Conservation (phyloP, 1,140 invertebrate genomes). For the Habropoda laboriosa region DNA sequence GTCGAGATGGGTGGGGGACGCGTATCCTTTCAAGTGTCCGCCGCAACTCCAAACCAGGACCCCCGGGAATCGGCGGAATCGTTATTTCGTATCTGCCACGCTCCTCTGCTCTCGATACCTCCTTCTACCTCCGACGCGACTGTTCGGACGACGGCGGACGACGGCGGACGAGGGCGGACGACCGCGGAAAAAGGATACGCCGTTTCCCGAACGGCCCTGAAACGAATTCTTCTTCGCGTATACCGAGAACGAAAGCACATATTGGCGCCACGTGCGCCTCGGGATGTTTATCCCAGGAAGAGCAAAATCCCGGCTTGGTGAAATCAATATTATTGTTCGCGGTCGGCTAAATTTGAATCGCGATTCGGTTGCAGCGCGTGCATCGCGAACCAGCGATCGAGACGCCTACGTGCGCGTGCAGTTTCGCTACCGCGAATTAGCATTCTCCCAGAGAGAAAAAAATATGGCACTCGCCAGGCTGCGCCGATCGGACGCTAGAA, state of each 20-base stretch:
- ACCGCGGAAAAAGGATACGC: not conserved
- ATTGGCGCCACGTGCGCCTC: constrained; percentile 77
- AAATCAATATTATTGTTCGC: constrained; percentile 81
- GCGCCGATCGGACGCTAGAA: not conserved
- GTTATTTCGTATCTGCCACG: constrained; percentile 66
- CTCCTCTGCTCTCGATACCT: constrained; percentile 20
- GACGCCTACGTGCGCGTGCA: not conserved
- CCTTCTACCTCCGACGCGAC: not conserved
- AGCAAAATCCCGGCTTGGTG: constrained; percentile 75
- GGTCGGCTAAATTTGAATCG: constrained; percentile 75
- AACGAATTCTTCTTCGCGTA: constrained; percentile 58
- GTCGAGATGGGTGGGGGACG: constrained; percentile 67
- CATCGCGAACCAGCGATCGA: constrained; percentile 6
- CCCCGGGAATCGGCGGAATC: constrained; percentile 70
- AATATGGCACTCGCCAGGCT: not conserved
- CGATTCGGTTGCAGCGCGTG: constrained; percentile 27
- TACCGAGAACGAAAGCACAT: constrained; percentile 65
- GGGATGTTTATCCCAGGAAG: constrained; percentile 77
- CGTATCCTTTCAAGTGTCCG: constrained; percentile 76
- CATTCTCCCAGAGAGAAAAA: not conserved
- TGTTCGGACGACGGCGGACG: too few species aligned
- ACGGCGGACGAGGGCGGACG: too few species aligned
- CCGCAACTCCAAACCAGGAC: constrained; percentile 58
- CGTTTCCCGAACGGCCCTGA: constrained; percentile 47
- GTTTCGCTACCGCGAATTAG: too few species aligned